Percentiles rank a stretch among this genome's conserved stretches.
Evolutionary conservation across 2,113 vertebrate genomes (phyloP).

Genomic region (Ptyas mucosa): DNA sequence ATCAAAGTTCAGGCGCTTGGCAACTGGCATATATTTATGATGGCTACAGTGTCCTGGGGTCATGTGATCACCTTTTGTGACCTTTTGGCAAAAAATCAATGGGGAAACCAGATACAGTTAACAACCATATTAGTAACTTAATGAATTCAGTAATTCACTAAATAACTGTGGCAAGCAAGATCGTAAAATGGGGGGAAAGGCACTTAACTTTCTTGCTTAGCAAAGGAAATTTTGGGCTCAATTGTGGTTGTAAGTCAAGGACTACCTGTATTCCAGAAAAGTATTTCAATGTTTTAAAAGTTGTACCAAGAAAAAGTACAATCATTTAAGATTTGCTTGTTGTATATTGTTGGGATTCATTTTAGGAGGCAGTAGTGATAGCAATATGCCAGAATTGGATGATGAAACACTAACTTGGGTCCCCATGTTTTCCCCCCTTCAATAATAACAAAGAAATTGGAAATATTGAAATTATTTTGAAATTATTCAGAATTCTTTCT

Average conservation of each 20-base stretch:
- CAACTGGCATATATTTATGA: background rate
- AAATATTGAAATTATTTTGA: background rate
- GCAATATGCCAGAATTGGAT: background rate
- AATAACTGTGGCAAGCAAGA: background rate
- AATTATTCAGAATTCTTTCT: background rate
- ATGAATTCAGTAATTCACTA: no score
- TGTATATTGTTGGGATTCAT: background rate
- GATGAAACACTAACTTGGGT: background rate
- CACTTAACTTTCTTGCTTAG: background rate
- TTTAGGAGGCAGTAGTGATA: background rate
- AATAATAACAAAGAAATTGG: background rate
- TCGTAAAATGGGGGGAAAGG: background rate
- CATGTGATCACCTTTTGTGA: background rate
- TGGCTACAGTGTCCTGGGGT: background rate
- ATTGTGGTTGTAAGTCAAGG: background rate
- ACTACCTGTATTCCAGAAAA: background rate
- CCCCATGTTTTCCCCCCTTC: background rate
- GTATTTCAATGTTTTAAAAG: background rate
- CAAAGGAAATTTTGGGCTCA: background rate
- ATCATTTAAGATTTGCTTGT: background rate
- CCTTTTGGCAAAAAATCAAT: background rate
- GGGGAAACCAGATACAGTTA: background rate
- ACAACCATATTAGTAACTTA: no score
- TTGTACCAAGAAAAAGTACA: background rate
- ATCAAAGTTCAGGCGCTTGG: background rate